phyloP scores from a whole-genome alignment of 2,113 vertebrate genomes.

The Perognathus longimembris region DNA sequence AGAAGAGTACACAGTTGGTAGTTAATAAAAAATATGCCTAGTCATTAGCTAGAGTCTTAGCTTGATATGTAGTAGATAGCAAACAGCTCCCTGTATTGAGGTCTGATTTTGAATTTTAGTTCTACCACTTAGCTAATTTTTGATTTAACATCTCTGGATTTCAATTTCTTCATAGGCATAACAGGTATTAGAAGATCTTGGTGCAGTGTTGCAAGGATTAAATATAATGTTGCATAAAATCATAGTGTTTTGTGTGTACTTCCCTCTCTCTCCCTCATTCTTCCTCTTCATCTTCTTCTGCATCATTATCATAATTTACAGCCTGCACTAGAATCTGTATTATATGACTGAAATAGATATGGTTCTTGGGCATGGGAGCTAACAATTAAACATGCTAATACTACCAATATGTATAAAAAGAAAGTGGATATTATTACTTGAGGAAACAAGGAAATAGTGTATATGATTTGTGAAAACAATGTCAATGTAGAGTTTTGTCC shows the following conservation, averaged over 20 bases:
- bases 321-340: background rate
- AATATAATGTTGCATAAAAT: background rate
- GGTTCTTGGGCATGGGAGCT: background rate
- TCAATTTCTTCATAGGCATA: background rate
- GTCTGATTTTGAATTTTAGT: background rate
- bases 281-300: background rate
- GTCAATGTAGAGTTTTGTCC: background rate
- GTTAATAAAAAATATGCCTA: background rate
- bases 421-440: background rate
- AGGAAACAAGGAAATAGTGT: slow-evolving; percentile 21
- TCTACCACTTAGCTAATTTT: background rate
- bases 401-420: background rate
- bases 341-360: slow-evolving; percentile 39
- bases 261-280: background rate
- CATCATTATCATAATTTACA: background rate
- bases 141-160: background rate
- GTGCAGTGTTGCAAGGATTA: background rate
- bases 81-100: background rate
- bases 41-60: background rate
- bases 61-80: background rate
- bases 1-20: background rate
- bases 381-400: background rate
- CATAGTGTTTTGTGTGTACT: background rate
- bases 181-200: background rate
- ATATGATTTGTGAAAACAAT: background rate